These are phyloP conservation scores for Trochalopteron elliotii DNA, from an alignment of 2,113 vertebrate species.

Conservation along the genomic window DNA sequence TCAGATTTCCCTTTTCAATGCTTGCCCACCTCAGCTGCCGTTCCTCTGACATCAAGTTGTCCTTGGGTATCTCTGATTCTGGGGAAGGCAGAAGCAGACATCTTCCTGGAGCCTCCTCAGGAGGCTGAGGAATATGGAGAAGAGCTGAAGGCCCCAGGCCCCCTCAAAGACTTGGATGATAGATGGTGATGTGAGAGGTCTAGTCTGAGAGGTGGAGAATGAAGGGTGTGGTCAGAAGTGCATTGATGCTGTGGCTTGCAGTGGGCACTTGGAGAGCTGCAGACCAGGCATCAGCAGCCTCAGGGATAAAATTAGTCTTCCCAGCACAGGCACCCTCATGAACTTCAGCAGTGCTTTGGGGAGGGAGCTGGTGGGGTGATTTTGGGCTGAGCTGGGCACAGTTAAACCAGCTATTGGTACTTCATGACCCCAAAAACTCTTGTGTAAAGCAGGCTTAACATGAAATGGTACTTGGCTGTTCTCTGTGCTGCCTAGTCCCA, in stretches of 20 bases:
- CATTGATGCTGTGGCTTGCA: neutral
- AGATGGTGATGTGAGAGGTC: neutral
- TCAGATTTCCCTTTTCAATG: neutral
- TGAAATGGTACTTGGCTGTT: neutral
- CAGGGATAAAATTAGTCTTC: neutral
- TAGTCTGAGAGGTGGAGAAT: neutral
- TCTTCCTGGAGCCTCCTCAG: neutral
- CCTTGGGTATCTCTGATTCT: neutral
- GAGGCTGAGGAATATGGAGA: neutral
- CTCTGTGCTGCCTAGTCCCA: neutral
- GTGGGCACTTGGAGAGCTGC: neutral
- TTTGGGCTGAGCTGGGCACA: neutral
- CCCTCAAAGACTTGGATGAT: neutral
- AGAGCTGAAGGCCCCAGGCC: neutral
- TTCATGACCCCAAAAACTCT: neutral
- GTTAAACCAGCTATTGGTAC: neutral
- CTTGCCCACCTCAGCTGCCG: neutral
- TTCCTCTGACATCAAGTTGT: neutral
- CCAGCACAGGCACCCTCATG: neutral
- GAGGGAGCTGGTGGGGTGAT: accelerated
- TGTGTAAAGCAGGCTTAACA: neutral
- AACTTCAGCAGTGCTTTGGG: neutral
- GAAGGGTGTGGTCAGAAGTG: neutral
- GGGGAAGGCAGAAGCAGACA: neutral
- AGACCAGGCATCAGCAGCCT: neutral